phyloP scores from a whole-genome alignment of 2,113 vertebrate genomes.

The Notarius lentiginosus region DNA sequence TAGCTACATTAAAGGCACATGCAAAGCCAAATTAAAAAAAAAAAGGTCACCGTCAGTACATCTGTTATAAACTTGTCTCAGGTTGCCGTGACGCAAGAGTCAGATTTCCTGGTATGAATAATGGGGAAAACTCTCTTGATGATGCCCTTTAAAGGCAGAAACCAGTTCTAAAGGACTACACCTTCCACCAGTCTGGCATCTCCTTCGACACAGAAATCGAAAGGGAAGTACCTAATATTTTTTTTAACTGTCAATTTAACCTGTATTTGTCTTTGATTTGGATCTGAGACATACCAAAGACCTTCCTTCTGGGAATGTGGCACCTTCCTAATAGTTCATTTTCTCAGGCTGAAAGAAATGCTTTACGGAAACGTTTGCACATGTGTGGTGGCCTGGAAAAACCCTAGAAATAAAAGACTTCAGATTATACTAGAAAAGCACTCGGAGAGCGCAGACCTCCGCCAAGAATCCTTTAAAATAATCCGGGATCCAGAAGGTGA shows the following conservation, averaged over 20 bases:
- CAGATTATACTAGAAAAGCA: too few relatives aligned
- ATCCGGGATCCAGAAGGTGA: too few relatives aligned
- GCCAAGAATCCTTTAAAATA: too few relatives aligned
- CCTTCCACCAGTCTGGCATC: background rate
- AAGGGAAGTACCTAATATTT: background rate
- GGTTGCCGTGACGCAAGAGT: background rate
- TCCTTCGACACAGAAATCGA: background rate
- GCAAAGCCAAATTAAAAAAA: background rate
- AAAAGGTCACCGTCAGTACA: background rate
- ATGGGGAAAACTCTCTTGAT: background rate
- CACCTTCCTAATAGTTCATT: background rate
- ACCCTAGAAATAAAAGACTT: background rate
- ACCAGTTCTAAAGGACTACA: background rate
- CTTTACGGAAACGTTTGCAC: background rate
- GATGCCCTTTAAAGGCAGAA: background rate
- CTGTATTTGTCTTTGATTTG: background rate
- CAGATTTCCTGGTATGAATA: background rate
- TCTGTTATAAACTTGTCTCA: background rate
- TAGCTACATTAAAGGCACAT: background rate
- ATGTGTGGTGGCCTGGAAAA: background rate
- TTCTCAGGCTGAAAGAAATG: background rate
- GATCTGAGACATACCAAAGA: background rate
- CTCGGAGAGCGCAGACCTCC: too few relatives aligned
- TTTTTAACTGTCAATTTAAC: background rate
- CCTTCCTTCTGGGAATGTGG: background rate